A percentile compares a stretch with the other conserved stretches of the same genome.
Evolutionary conservation across 2,888 invertebrate genomes (phyloP).

Genomic region (Neoscelio sp.): DNA sequence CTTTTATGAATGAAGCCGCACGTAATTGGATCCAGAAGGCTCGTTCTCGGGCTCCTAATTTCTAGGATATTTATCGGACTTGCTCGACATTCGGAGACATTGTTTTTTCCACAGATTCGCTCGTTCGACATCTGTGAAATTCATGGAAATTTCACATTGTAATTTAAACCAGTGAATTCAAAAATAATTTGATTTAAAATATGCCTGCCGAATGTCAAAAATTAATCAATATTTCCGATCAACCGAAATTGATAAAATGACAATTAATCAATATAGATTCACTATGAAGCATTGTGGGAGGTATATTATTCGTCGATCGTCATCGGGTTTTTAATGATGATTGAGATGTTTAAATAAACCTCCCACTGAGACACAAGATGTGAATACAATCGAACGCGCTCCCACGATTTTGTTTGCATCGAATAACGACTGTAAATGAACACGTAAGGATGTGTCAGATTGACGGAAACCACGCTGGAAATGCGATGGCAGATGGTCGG

Average conservation of each 20-base stretch:
- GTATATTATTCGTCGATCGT: neutral
- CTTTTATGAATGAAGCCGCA: constrained; percentile 69
- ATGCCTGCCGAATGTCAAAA: constrained; percentile 54
- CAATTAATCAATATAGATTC: constrained; percentile 50
- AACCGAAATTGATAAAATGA: constrained; percentile 44
- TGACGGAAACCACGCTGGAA: constrained; percentile 58
- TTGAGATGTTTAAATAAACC: constrained; percentile 35
- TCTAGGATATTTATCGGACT: constrained; percentile 63
- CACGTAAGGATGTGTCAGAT: constrained; percentile 60
- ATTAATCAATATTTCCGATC: constrained; percentile 33
- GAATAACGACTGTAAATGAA: constrained; percentile 50
- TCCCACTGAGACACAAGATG: constrained; percentile 47
- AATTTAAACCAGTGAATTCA: no score
- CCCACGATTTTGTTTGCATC: constrained; percentile 40
- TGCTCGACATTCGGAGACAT: constrained; percentile 49
- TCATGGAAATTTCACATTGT: no score
- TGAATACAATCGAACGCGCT: constrained; percentile 54
- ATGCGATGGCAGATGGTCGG: constrained; percentile 69
- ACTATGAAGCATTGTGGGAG: constrained; percentile 32
- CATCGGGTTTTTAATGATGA: constrained; percentile 13
- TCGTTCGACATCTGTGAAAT: neutral
- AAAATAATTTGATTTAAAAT: constrained; percentile 44
- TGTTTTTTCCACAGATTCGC: constrained; percentile 16
- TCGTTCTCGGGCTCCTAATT: constrained; percentile 40
- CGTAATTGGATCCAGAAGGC: constrained; percentile 54